Base-by-base conservation (phyloP, 2,113 vertebrate species). In the Heterochromis multidens region DNA sequence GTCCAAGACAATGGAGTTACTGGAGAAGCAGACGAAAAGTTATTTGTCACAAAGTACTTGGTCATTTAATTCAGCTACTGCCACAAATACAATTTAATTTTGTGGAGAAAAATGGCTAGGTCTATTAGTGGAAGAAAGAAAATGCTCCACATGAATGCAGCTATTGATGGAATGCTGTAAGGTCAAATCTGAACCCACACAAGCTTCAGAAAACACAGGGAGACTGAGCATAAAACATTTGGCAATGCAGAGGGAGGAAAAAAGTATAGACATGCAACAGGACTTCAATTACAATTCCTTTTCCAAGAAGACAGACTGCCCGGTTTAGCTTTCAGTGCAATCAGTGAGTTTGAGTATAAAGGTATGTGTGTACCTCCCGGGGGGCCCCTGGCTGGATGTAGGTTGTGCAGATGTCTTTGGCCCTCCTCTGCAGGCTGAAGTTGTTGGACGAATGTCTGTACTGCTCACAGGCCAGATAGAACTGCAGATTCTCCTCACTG, bases 401-500 rank as follows among this genome's bases (percentile, higher is more conserved):
- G 83, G 98, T 97, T 80, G 95, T 89, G 60, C 95, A 96, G 95
- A 99, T 99, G 90, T 96, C 96, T 27, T 91, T 96, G 70, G 97
- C 98, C 86, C 98, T 97, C 35, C 91, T 94, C 35, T 94, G 93
- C 0, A 99, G 96, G 86, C 96, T 97, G 94, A 96, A 95, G 85
- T 96, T 95, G 88, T 93, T 97, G 81, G 97, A 98, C 3, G 97
- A 98, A 82, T 97, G 97, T 86, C 95, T 96, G 95, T 98, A 98
- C 91, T 98, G 97, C 81, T 99, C 97, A 1, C 98, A 99, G 84
- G 97, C 97, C 93, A 97, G 88, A 95, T 97, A 98, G 94, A 99
- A 99, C 88, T 99, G 97, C 77, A 99, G 96, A 29, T 99, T 99
- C 94, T 99, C 98, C 93, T 99, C 98, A 3, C 98, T 99, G 95